Evolutionary conservation across 2,797 vertebrate species (phyloP).

Genomic region (Adrianichthys oophorus): DNA sequence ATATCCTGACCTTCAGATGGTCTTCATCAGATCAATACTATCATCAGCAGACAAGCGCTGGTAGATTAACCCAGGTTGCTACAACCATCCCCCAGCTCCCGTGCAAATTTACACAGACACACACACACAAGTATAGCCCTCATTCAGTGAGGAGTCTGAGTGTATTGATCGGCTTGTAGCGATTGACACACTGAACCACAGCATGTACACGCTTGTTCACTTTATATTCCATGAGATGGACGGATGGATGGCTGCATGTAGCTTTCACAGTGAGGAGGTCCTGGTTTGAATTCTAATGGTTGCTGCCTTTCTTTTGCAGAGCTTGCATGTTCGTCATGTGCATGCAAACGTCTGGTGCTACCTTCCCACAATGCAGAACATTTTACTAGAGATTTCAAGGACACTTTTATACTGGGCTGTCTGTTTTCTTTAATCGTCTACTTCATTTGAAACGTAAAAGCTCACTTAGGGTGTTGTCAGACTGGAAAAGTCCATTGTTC

Average conservation of each 20-base stretch:
- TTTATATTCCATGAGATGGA: conserved; percentile 53
- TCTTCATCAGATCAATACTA: conserved; percentile 76
- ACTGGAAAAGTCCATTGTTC: too few species aligned
- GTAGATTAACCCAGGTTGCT: conserved; percentile 68
- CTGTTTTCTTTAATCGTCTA: too few species aligned
- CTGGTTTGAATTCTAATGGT: conserved; percentile 2
- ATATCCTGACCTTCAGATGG: conserved; percentile 73
- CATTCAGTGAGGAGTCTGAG: conserved; percentile 30
- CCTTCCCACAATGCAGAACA: too few species aligned
- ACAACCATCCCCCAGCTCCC: conserved; percentile 26
- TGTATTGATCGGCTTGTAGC: conserved; percentile 64
- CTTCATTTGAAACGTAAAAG: too few species aligned
- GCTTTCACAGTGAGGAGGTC: conserved; percentile 6
- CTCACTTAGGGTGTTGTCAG: too few species aligned
- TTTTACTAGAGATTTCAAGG: too few species aligned
- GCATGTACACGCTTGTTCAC: conserved; percentile 55
- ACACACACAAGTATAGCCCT: conserved; percentile 23
- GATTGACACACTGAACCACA: conserved; percentile 54
- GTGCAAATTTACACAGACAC: conserved; percentile 9
- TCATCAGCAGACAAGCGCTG: conserved; percentile 69
- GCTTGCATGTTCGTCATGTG: too few species aligned
- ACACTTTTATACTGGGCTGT: too few species aligned
- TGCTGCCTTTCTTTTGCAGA: neutral
- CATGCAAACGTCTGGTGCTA: too few species aligned
- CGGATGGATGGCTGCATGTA: conserved; percentile 15